Base-by-base conservation (phyloP, 1,140 invertebrate genomes). In the Atta colombica region DNA sequence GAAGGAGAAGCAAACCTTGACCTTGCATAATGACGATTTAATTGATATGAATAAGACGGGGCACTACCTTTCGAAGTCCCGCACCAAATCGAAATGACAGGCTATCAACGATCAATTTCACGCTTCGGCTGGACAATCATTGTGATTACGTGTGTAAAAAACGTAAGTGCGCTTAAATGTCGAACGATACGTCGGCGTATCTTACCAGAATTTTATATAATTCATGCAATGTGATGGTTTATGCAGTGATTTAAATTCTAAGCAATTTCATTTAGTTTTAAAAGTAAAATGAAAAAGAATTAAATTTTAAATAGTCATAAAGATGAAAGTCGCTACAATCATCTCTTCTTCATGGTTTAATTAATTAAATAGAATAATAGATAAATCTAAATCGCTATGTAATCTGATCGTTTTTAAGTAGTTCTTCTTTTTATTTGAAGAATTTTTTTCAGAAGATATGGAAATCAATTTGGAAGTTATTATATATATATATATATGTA, bases 1-100 rank as follows among this genome's bases (percentile, higher is more conserved):
- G 58, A 51, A 86, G 61, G 53, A 68, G 35, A 81, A 6, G 10
- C 55, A 68, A 77, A 92, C 93, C 93, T 92, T 93, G 93, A 94
- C 93, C 92, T 91, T 93, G 90, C 65, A 7, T 77, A 87, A 86
- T 89, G 88, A 91, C 88, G 87, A 89, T 92, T 93, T 88, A 93
- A 93, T 93, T 92, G 92, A 93, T 78, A 65, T 25, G 60, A 1
- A 35, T 65, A 58, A 55, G 77, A 87, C 58, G 61, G 7, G 35
- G 65, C 71, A 72, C 55, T 25, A 25, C 25, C 25, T 77, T 69
- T 81, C 28, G 45, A 31, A 16, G 25, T 8, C 39, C 55, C 69
- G 80, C 55, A 18, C 53, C 68, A 74, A 74, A 75, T 61, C 69
- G 16, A 75, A 84, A 84, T 84, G 80, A 84, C 80, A 61, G 80